Evolutionary conservation across 2,888 invertebrate genomes (phyloP), one percentile per base, ranked within the genome.

Genomic region (Scaptomyza caliginosa): DNA sequence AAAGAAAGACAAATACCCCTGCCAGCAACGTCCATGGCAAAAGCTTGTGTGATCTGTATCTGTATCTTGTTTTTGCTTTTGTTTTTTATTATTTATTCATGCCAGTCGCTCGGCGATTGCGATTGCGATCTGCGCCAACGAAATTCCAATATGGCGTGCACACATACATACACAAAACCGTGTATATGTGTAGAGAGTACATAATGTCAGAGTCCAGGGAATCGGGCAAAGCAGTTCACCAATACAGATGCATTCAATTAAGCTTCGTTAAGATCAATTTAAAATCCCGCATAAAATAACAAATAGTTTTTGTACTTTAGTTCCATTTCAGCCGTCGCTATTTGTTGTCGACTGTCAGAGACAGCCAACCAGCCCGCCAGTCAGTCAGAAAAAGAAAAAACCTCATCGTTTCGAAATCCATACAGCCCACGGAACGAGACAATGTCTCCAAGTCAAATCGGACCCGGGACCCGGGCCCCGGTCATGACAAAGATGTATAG

Each of bases 251-350:
- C 90, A 84, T 70, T 77, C 91, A 92, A 92, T 92, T 92, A 91
- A 91, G 90, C 89, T 90, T 92, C 89, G 89, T 92, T 92, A 92
- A 92, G 90, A 91, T 90, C 91, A 92, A 92, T 92, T 92, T 91
- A 92, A 89, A 90, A 86, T 91, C 91, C 91, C 91, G 91, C 91
- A 91, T 91, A 89, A 89, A 90, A 89, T 90, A 86, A 81, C 88
- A 88, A 88, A 88, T 86, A 80, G 82, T 84, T 79, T 77, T 83
- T 84, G 80, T 84, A 76, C 79, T 86, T 86, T 85, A 88, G 89
- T 88, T 85, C 71, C 83, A 86, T 80, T 82, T 85, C 75, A 73
- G 76, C 60, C 64, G 69, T 81, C 64, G 77, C 68, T 76, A 78
- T 74, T 77, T 63, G 73, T 74, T 74, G 65, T 77, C 66, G 72